Percentiles rank a stretch among this genome's conserved stretches.
These are phyloP conservation scores for Liparis tanakae DNA, from an alignment of 2,797 vertebrate genomes.

Conservation along the genomic window DNA sequence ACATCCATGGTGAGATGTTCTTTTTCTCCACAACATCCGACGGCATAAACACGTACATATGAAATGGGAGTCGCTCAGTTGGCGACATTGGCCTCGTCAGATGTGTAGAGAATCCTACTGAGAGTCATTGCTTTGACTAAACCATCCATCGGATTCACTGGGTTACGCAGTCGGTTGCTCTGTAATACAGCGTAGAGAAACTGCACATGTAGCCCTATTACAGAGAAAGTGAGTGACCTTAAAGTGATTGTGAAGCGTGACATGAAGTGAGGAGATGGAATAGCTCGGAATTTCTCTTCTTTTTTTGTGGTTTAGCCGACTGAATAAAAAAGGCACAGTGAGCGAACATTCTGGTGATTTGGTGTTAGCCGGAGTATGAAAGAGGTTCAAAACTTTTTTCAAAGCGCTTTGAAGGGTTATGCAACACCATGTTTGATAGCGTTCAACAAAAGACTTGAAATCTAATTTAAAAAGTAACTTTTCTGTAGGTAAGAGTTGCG, in stretches of 20 bases:
- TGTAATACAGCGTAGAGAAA: constrained; percentile 23
- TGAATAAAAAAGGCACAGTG: constrained; percentile 56
- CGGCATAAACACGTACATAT: constrained; percentile 38
- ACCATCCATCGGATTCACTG: constrained; percentile 26
- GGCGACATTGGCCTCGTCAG: constrained; percentile 30
- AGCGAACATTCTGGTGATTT: constrained; percentile 63
- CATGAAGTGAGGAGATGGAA: constrained; percentile 35
- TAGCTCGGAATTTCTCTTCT: constrained; percentile 52
- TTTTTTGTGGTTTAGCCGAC: constrained; percentile 67
- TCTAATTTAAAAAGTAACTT: constrained; percentile 22
- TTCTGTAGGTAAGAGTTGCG: constrained; percentile 10
- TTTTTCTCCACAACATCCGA: constrained; percentile 13
- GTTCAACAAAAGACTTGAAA: constrained; percentile 20
- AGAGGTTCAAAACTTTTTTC: constrained; percentile 45
- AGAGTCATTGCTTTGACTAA: constrained; percentile 15
- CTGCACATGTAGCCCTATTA: constrained; percentile 36
- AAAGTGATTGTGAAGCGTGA: constrained; percentile 54
- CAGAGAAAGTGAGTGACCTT: constrained; percentile 30
- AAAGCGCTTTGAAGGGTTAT: constrained; percentile 42
- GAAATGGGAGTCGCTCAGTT: constrained; percentile 30
- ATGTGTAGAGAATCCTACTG: constrained; percentile 17
- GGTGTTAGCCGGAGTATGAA: constrained; percentile 43
- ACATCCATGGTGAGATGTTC: constrained; percentile 3
- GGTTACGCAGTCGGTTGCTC: constrained; percentile 22
- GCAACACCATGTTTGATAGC: constrained; percentile 42